These are phyloP conservation scores for Aphidius colemani DNA, from an alignment of 2,888 invertebrate species.

Conservation along the genomic window DNA sequence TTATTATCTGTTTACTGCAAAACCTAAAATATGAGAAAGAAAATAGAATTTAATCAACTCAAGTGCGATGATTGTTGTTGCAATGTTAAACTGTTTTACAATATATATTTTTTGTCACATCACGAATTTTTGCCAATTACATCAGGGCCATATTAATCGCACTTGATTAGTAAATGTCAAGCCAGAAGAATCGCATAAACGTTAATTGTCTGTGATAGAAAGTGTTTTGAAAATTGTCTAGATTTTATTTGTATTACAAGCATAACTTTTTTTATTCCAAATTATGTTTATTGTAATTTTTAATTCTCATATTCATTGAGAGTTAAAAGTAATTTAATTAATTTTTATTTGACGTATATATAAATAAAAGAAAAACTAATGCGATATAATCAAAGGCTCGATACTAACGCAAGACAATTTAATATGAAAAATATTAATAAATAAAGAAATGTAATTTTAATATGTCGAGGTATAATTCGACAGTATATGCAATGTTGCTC, in stretches of 20 bases:
- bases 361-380: too few relatives aligned
- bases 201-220: constrained; percentile 52
- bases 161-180: neutral
- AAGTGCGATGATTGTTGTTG: constrained; percentile 21
- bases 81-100: constrained; percentile 16
- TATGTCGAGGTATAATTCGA: too few relatives aligned
- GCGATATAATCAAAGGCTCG: too few relatives aligned
- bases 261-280: constrained; percentile 24
- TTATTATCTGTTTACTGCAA: neutral
- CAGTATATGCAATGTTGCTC: neutral
- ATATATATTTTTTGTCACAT: constrained; percentile 25
- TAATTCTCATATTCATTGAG: neutral
- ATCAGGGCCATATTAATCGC: too few relatives aligned
- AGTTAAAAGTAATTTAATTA: neutral
- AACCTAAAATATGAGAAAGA: neutral
- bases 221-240: constrained; percentile 46
- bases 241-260: constrained; percentile 34
- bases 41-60: constrained; percentile 4
- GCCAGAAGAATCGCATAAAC: constrained; percentile 36
- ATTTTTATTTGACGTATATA: neutral
- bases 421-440: neutral
- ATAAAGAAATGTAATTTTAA: too few relatives aligned
- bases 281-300: neutral
- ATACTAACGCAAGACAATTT: neutral
- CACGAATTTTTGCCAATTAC: constrained; percentile 30